These are phyloP conservation scores for Colistium nudipinnis DNA, from an alignment of 2,113 vertebrate species.

Conservation along the genomic window DNA sequence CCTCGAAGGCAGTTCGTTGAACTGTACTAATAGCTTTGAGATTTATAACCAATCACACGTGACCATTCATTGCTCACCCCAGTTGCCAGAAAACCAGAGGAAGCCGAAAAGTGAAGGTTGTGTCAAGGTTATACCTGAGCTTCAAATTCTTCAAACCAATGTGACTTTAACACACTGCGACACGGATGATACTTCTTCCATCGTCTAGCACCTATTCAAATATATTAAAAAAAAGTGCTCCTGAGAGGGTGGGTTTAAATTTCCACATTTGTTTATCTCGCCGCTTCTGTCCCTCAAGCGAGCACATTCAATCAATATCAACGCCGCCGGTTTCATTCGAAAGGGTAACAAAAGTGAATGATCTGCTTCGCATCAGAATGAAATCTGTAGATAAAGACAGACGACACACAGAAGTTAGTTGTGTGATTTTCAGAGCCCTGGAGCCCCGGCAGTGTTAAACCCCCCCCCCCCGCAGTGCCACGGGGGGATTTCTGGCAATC, in stretches of 20 bases:
- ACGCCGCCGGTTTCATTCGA: not conserved
- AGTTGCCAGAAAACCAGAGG: conserved; percentile 15
- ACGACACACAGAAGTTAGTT: conserved; percentile 9
- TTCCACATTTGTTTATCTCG: not conserved
- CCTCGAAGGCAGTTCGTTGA: not conserved
- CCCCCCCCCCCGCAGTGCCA: conserved; percentile 42
- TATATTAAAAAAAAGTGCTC: not conserved
- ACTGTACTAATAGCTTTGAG: not conserved
- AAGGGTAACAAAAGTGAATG: not conserved
- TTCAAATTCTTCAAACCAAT: not conserved
- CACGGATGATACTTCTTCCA: not conserved
- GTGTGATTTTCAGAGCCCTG: conserved; percentile 20
- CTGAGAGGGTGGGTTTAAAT: not conserved
- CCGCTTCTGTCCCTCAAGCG: not conserved
- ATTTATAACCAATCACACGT: not conserved
- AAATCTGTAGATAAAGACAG: conserved; percentile 26
- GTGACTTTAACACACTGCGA: not conserved
- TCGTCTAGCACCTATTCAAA: not conserved
- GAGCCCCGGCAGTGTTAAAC: conserved; percentile 28
- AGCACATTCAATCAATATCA: not conserved
- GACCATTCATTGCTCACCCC: not conserved
- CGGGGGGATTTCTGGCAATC: conserved; percentile 43
- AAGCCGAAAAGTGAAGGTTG: not conserved
- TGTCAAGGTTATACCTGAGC: not conserved
- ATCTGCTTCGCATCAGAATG: conserved; percentile 30